Base-by-base conservation (phyloP, 1,140 invertebrate genomes). In the Diuraphis noxia region DNA sequence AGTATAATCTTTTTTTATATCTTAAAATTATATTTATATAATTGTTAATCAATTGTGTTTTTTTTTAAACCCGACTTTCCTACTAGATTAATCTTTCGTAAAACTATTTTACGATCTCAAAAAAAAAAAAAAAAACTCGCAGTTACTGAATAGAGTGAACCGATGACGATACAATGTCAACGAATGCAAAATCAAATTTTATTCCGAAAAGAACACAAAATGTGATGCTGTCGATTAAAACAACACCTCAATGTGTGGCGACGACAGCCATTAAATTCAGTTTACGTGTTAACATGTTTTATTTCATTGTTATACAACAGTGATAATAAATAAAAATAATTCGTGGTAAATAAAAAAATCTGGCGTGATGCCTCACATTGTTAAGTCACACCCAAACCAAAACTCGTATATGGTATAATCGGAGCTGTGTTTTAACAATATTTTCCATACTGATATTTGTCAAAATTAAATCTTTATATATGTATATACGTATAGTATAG, bases 1-100 rank as follows among this genome's bases (percentile, higher is more conserved):
- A 49, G 89, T 91, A 79, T 91, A 91, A 91, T 82, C 89, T 91
- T 91, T 90, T 90, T 90, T 91, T 82, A 82, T 82, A 82, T 82
- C 43, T 82, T 82, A 91, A 91, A 91, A 91, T 91, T 91, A 91
- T 91, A 91, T 91, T 91, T 91, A 91, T 91, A 91, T 91, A 91
- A 91, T 91, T 91, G 89, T 91, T 91, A 49, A 82, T 41, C 30
- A 6, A 41, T 41, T 43, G 63, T 36, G 56, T 43, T 79, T 89
- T 43, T 41, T 72, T 63, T 41, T 72, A 8, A 25, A 41, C n/a
- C 38, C 1, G 19, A 46, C 19, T 63, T 63, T 86, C 10, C n/a
- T 36, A 21, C 8, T 25, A 52, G 2, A 40, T 30, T n/a, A 36
- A 36, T 36, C 21, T 36, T 8, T 36, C 17, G 1, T 23, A 79